Evolutionary conservation across 1,140 invertebrate genomes (phyloP), one percentile per base, ranked within the genome.

Genomic region (Drosophila oshimai): DNA sequence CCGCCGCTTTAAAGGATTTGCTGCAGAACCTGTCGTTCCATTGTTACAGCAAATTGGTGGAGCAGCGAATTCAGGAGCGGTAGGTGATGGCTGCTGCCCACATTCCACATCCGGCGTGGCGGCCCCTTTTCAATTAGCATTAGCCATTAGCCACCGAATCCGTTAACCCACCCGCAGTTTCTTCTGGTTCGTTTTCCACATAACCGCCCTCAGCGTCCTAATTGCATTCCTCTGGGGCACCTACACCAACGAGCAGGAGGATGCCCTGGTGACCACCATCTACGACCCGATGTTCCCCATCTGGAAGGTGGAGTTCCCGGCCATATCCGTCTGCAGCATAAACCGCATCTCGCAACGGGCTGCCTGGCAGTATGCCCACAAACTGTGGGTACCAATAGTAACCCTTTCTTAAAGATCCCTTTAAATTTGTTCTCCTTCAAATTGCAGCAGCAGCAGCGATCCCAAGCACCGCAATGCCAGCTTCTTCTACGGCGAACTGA

Each of bases 291-390:
- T 92, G 4, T 92, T 92, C 41, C 91, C 92, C 2, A 91, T 94
- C n/a, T 91, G 84, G 64, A 91, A 91, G 20, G 92, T 94, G 6
- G 91, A 92, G 41, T 93, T 93, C 67, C 93, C 93, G 0, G 93
- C 92, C 3, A 89, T 94, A 3, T 93, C 93, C 1, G 91, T 94
- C 13, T 94, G 93, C 71, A 91, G 91, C 7, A 91, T 92, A 50
- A 94, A 94, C 84, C 92, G 93, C 45, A 93, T 94, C 6, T 93
- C 92, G 53, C 92, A 89, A 29, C 79, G 70, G 7, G 92, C 92
- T 18, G 91, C 91, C 3, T 78, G 65, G 15, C 72, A 84, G 34
- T 90, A 93, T 22, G 93, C 93, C 3, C 84, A 89, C 13, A 68
- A 91, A 54, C 76, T 93, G 93, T 93, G 75, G 74, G 86, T 81